These are phyloP conservation scores for Dryobates pubescens DNA, from an alignment of 2,797 vertebrate species.

Conservation along the genomic window DNA sequence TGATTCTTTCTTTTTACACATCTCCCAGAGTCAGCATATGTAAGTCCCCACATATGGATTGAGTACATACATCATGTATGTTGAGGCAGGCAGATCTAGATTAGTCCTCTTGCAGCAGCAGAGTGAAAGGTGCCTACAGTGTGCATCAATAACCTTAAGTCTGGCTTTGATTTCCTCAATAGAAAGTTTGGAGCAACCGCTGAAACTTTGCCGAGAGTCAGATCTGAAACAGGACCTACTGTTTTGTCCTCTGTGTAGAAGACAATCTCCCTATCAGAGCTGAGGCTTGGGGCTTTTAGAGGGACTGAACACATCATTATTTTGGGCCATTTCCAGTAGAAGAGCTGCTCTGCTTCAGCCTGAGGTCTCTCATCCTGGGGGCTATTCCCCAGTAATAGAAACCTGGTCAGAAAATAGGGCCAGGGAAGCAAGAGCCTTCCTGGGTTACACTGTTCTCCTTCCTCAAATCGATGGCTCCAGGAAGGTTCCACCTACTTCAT, in stretches of 20 bases:
- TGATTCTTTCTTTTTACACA: neutral
- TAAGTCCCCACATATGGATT: too few species aligned
- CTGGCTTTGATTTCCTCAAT: neutral
- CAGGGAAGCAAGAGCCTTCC: neutral
- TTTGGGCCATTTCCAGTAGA: neutral
- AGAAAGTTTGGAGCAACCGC: rapidly evolving
- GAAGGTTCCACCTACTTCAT: neutral
- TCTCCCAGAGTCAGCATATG: neutral
- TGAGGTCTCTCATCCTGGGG: neutral
- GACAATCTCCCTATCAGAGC: neutral
- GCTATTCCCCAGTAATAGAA: neutral
- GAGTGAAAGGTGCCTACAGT: rapidly evolving
- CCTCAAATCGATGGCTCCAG: neutral
- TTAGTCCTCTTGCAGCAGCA: neutral
- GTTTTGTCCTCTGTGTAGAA: neutral
- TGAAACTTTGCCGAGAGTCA: neutral
- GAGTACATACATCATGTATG: too few species aligned
- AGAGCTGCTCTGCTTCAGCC: neutral
- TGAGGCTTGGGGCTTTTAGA: neutral
- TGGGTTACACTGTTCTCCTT: neutral
- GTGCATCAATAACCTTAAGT: neutral
- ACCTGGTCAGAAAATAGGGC: neutral
- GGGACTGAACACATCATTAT: neutral
- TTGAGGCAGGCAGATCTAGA: neutral
- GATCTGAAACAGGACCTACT: neutral